These are phyloP conservation scores for Ceratina australensis DNA, from an alignment of 1,140 invertebrate species.

Conservation along the genomic window DNA sequence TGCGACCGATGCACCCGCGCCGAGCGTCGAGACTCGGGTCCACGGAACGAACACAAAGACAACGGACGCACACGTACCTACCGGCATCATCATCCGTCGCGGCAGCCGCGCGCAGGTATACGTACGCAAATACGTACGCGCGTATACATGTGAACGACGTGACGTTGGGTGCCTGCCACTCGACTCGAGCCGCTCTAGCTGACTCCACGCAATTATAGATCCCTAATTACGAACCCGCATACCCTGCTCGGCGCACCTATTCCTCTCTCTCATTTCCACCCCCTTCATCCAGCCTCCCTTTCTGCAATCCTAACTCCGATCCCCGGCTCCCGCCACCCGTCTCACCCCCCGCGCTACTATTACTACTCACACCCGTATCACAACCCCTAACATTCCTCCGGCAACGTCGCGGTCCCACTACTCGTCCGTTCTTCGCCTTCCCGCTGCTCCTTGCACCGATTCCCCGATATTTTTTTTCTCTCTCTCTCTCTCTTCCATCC, in stretches of 20 bases:
- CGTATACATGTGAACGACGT: slow-evolving; percentile 56
- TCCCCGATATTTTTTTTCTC: not conserved
- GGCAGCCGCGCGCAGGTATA: slow-evolving; percentile 45
- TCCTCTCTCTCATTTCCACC: slow-evolving; percentile 31
- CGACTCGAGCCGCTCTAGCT: slow-evolving; percentile 67
- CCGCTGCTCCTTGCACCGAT: not conserved
- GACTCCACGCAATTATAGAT: slow-evolving; percentile 75
- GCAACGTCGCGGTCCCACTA: not conserved
- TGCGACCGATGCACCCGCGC: slow-evolving; percentile 29
- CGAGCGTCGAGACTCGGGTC: not conserved
- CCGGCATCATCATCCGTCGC: slow-evolving; percentile 24
- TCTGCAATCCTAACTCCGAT: slow-evolving; percentile 27
- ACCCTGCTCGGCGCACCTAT: slow-evolving; percentile 41
- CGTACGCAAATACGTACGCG: slow-evolving; percentile 33
- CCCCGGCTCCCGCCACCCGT: not conserved
- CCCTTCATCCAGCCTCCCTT: slow-evolving; percentile 8
- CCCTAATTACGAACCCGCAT: slow-evolving; percentile 70
- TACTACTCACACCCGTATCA: slow-evolving; percentile 37
- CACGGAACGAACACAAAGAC: not conserved
- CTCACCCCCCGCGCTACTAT: slow-evolving; percentile 20
- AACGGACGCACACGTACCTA: slow-evolving; percentile 19
- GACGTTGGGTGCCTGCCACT: slow-evolving; percentile 62
- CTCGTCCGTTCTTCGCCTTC: not conserved
- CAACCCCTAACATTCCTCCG: slow-evolving; percentile 24
- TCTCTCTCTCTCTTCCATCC: slow-evolving; percentile 19